Base-by-base conservation (phyloP, 2,113 vertebrate genomes). In the Phoenicopterus ruber region DNA sequence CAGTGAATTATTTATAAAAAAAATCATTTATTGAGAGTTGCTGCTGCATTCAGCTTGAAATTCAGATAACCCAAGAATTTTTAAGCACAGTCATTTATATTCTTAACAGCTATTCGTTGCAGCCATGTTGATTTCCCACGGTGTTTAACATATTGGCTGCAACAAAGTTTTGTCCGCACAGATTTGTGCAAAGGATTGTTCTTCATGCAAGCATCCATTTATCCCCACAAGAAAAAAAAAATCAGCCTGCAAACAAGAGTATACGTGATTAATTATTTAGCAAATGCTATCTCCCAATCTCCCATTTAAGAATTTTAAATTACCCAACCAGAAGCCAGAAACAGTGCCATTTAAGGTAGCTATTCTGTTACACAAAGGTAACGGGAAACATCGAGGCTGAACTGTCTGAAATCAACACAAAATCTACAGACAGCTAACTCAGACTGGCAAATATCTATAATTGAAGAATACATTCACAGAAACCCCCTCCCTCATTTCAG, bases 101-200 rank as follows among this genome's bases (percentile, higher is more conserved):
- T 94, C 95, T 81, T 81, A 94, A 63, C 83, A 88, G 55, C 38
- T 93, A 63, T 74, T 84, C 86, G 26, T 86, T 96, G 90, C 80
- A 49, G 86, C 92, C 95, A 93, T 91, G 86, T 92, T 93, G 88
- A 96, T 97, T 96, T 96, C 94, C 95, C 94, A 96, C 5, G 80
- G 63, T 85, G 82, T 73, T 97, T 96, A 54, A 52, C 90, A 78
- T n/a, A n/a, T 50, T 94, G 86, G 96, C 90, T 90, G 82, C 82
- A 94, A 93, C 67, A 67, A 96, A 96, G 88, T 96, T 96, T 86
- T 83, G 62, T 77, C 82, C 78, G 79, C 11, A 24, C 74, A 62
- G 58, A 85, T 90, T 71, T 88, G 42, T 84, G 86, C 59, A 84
- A 78, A 95, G 49, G 34, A 67, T 67, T 93, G 69, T 42, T 92